These are phyloP conservation scores for Protonemura montana DNA, from an alignment of 2,888 invertebrate species.

Conservation along the genomic window DNA sequence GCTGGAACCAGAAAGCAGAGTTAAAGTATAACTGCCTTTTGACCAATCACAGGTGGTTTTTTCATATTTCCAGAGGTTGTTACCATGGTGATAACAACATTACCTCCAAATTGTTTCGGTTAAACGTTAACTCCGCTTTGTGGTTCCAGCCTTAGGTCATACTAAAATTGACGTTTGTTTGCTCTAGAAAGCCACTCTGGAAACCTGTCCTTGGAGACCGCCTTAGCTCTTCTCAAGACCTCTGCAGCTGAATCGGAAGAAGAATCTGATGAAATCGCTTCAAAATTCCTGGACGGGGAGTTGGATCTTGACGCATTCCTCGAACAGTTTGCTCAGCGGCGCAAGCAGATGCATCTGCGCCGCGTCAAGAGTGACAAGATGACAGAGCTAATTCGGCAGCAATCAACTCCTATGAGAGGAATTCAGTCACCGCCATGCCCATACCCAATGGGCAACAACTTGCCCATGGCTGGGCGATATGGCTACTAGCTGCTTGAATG, in stretches of 20 bases:
- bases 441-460: conserved; percentile 74
- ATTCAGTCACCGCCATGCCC: conserved; percentile 60
- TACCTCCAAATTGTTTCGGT: too few relatives aligned
- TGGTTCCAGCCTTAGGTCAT: too few relatives aligned
- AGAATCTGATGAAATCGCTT: conserved; percentile 84
- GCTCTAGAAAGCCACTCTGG: conserved; percentile 53
- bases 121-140: too few relatives aligned
- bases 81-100: too few relatives aligned
- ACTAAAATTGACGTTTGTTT: too few relatives aligned
- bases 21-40: too few relatives aligned
- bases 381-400: conserved; percentile 59
- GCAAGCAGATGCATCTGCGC: conserved; percentile 80
- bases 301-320: conserved; percentile 81
- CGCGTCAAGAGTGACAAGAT: conserved; percentile 95
- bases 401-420: conserved; percentile 54
- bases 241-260: conserved; percentile 94
- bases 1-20: too few relatives aligned
- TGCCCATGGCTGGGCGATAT: conserved; percentile 74
- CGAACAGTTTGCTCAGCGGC: conserved; percentile 78
- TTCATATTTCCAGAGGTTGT: too few relatives aligned
- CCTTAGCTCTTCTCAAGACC: conserved; percentile 87
- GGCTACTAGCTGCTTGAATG: conserved; percentile 23
- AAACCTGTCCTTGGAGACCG: conserved; percentile 82
- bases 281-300: conserved; percentile 79
- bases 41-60: too few relatives aligned